These are phyloP conservation scores for Drosophila santomea DNA, from an alignment of 1,140 invertebrate genomes.

Conservation along the genomic window DNA sequence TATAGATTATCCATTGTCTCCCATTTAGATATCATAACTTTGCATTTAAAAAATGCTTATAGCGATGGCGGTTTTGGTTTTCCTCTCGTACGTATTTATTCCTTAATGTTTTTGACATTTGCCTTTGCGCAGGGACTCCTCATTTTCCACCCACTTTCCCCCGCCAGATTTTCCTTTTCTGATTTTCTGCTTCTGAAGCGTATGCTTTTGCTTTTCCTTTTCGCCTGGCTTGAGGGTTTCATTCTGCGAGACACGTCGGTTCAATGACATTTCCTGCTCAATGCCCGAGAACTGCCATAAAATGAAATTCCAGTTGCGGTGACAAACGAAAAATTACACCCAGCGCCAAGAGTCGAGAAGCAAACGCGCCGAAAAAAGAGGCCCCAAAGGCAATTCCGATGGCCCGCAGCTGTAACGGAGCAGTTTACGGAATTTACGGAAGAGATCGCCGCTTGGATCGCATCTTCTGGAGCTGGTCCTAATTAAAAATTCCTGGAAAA, in stretches of 20 bases:
- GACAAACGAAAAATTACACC: conserved; percentile 55
- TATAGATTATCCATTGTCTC: conserved; percentile 13
- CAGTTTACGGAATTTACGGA: conserved; percentile 11
- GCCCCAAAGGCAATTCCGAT: conserved; percentile 28
- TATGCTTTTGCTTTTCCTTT: conserved; percentile 26
- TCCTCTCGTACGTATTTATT: neutral
- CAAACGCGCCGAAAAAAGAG: conserved; percentile 35
- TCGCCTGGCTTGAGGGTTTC: conserved; percentile 54
- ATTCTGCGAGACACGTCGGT: conserved; percentile 55
- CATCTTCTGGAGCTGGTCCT: conserved; percentile 17
- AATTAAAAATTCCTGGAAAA: conserved; percentile 39
- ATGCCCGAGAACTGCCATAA: conserved; percentile 44
- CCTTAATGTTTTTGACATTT: conserved; percentile 55
- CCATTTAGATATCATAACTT: neutral
- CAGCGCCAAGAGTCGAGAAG: neutral
- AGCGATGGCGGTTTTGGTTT: neutral
- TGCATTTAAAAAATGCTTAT: conserved; percentile 12
- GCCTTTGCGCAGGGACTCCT: conserved; percentile 25
- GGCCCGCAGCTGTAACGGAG: conserved; percentile 59
- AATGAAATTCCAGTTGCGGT: conserved; percentile 62
- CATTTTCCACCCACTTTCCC: conserved; percentile 18
- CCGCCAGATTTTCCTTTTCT: conserved; percentile 23
- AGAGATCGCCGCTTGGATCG: conserved; percentile 15
- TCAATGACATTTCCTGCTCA: conserved; percentile 68
- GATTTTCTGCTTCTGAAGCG: conserved; percentile 8